Evolutionary conservation across 2,113 vertebrate genomes (phyloP).

Genomic region (Eidolon helvum): DNA sequence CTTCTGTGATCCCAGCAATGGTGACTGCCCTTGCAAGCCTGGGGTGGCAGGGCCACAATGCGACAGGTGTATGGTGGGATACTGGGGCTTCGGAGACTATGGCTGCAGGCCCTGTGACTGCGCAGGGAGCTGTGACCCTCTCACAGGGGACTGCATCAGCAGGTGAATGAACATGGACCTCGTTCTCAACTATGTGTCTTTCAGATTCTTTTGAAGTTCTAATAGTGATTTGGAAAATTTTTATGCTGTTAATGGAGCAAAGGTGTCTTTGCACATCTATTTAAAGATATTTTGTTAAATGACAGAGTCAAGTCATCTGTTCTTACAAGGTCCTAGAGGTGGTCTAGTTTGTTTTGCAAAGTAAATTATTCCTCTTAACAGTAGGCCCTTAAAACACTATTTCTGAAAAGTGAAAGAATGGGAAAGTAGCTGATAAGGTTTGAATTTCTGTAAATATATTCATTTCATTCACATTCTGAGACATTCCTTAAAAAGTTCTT

Average conservation of each 20-base stretch:
- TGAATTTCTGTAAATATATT: neutral
- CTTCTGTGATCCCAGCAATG: constrained; percentile 92
- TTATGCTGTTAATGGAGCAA: neutral
- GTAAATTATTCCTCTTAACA: constrained; percentile 30
- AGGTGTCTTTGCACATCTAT: neutral
- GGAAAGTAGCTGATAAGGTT: neutral
- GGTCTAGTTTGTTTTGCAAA: neutral
- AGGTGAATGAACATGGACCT: constrained; percentile 82
- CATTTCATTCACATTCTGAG: neutral
- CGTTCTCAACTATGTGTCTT: neutral
- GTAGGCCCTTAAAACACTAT: neutral
- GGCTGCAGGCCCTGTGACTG: constrained; percentile 96
- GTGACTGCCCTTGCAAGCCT: constrained; percentile 95
- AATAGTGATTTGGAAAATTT: neutral
- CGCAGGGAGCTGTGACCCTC: constrained; percentile 92
- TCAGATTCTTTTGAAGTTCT: neutral
- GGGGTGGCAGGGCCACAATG: constrained; percentile 93
- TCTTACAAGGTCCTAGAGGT: neutral
- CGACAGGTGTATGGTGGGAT: constrained; percentile 94
- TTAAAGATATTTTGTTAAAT: neutral
- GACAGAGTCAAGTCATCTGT: neutral
- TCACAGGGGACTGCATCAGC: constrained; percentile 90
- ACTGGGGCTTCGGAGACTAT: constrained; percentile 94
- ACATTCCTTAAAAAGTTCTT: neutral
- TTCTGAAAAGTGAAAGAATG: neutral